Conservation (phyloP, 2,797 vertebrate species). For the Falco naumanni region DNA sequence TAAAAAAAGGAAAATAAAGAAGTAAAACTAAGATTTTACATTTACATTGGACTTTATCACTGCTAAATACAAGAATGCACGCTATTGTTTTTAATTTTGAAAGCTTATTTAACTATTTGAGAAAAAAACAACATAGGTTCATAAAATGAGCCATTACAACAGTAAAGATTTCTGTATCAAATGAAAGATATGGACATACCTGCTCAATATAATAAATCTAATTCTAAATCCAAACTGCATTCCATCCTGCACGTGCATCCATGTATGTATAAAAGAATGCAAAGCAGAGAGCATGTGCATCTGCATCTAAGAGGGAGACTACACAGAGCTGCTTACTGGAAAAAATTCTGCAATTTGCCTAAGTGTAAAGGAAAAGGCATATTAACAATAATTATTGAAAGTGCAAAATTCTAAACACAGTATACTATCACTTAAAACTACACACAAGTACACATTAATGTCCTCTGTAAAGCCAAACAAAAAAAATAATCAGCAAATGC, state of each 20-base stretch:
- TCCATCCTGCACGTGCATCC: not conserved
- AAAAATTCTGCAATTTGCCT: not conserved
- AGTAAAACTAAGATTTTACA: not conserved
- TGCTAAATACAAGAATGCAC: not conserved
- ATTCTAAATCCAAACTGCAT: not conserved
- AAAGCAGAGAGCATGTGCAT: not conserved
- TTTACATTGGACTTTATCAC: not conserved
- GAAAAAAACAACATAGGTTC: not conserved
- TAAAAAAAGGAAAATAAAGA: not conserved
- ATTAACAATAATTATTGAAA: not conserved
- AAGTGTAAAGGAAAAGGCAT: not conserved
- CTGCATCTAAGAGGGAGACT: not conserved
- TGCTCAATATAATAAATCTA: not conserved
- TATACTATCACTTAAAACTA: not conserved
- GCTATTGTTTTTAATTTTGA: not conserved
- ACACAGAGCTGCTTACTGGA: not conserved
- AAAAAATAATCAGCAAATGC: not conserved
- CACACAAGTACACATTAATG: not conserved
- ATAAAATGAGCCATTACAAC: not conserved
- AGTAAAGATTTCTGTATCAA: not conserved
- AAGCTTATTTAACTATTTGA: not conserved
- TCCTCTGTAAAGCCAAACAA: not conserved
- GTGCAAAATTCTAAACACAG: not conserved
- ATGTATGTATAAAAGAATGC: not conserved
- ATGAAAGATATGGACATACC: not conserved